Conservation (phyloP, 2,797 vertebrate species). For the Cuniculus paca region DNA sequence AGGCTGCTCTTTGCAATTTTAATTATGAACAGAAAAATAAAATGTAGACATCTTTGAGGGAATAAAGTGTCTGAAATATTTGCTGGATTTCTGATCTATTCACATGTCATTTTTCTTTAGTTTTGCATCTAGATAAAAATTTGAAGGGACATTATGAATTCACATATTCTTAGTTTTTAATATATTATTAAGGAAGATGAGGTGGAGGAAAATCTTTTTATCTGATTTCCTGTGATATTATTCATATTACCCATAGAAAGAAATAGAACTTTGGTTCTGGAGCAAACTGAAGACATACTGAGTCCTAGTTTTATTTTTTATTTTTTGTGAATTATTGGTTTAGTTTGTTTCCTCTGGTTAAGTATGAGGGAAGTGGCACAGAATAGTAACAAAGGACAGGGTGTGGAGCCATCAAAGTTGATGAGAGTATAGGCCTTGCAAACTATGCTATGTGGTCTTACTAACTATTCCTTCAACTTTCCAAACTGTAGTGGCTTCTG, state of each 20-base stretch:
- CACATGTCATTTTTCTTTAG: slow-evolving; percentile 57
- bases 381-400: neutral
- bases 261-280: slow-evolving; percentile 22
- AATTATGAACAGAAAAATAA: slow-evolving; percentile 83
- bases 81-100: slow-evolving; percentile 61
- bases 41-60: slow-evolving; percentile 68
- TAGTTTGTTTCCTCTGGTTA: neutral
- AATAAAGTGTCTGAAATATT: slow-evolving; percentile 59
- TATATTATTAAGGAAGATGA: slow-evolving; percentile 68
- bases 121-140: slow-evolving; percentile 68
- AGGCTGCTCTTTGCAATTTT: slow-evolving; percentile 77
- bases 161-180: slow-evolving; percentile 69
- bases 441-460: neutral
- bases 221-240: slow-evolving; percentile 68
- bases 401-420: neutral
- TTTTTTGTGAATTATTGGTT: neutral
- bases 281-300: neutral
- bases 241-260: slow-evolving; percentile 48
- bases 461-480: neutral
- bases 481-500: neutral
- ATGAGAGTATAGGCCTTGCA: neutral
- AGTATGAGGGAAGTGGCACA: neutral
- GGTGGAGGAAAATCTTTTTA: slow-evolving; percentile 61
- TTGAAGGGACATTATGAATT: slow-evolving; percentile 59
- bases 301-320: neutral